Evolutionary conservation across 2,888 invertebrate genomes (phyloP).

Genomic region (Phania funesta): DNA sequence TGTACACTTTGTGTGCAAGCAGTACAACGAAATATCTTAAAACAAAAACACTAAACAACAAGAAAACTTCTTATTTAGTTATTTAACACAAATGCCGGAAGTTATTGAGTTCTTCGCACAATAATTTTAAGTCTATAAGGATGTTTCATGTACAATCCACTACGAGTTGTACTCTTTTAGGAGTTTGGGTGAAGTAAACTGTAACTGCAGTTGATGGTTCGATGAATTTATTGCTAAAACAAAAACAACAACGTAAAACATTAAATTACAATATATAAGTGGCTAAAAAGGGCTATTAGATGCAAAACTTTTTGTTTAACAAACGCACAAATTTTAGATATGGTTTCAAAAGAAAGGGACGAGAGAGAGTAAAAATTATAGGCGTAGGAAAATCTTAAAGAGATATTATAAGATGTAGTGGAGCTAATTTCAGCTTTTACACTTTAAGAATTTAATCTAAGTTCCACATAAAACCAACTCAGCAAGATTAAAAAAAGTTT

Average conservation of each 20-base stretch:
- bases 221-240: slow-evolving; percentile 78
- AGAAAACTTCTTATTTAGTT: slow-evolving; percentile 62
- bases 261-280: slow-evolving; percentile 62
- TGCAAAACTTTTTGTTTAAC: slow-evolving; percentile 46
- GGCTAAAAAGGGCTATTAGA: slow-evolving; percentile 60
- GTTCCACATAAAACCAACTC: background rate
- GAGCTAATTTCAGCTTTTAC: background rate
- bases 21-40: slow-evolving; percentile 28
- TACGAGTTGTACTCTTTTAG: slow-evolving; percentile 7
- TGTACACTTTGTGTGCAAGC: slow-evolving; percentile 35
- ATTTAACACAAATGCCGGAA: slow-evolving; percentile 71
- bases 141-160: slow-evolving; percentile 42
- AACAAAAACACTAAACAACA: slow-evolving; percentile 27
- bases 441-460: background rate
- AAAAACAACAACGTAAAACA: slow-evolving; percentile 64
- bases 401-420: background rate
- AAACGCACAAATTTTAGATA: background rate
- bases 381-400: background rate
- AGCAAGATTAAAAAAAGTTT: background rate
- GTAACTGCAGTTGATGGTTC: slow-evolving; percentile 73
- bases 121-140: slow-evolving; percentile 48
- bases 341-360: background rate
- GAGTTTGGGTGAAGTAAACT: slow-evolving; percentile 26
- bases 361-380: background rate
- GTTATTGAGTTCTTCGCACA: slow-evolving; percentile 73